These are phyloP conservation scores for Mormyrus proboscirostris DNA, from an alignment of 2,797 vertebrate genomes.

Conservation along the genomic window DNA sequence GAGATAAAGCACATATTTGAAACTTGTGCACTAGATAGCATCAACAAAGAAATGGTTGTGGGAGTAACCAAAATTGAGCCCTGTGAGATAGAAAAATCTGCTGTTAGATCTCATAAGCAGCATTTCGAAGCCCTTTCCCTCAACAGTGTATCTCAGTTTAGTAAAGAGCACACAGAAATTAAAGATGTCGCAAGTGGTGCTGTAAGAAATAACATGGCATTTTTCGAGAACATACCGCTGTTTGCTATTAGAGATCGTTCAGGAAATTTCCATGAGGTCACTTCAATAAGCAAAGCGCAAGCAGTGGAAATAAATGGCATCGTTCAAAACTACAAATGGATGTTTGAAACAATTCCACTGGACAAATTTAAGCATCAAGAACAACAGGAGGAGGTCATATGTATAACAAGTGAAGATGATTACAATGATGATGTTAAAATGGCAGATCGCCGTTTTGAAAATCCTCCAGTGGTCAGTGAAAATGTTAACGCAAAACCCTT, in stretches of 20 bases:
- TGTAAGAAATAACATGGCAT: slow-evolving; percentile 58
- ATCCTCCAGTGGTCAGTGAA: neutral
- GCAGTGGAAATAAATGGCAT: slow-evolving; percentile 70
- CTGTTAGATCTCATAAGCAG: slow-evolving; percentile 79
- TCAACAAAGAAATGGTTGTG: slow-evolving; percentile 44
- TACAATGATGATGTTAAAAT: neutral
- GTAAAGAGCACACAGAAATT: slow-evolving; percentile 38
- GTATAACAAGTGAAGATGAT: slow-evolving; percentile 67
- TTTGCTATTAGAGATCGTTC: slow-evolving; percentile 72
- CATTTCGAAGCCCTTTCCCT: slow-evolving; percentile 86
- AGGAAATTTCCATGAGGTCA: slow-evolving; percentile 81
- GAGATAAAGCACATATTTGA: slow-evolving; percentile 65
- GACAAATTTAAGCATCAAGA: slow-evolving; percentile 66
- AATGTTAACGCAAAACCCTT: neutral
- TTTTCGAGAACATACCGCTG: slow-evolving; percentile 63
- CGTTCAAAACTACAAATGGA: slow-evolving; percentile 84
- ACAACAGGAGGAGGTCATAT: slow-evolving; percentile 65
- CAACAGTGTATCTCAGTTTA: slow-evolving; percentile 62
- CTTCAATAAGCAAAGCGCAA: slow-evolving; percentile 76
- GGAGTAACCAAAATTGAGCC: slow-evolving; percentile 34
- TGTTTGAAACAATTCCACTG: slow-evolving; percentile 87
- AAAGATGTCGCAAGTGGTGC: slow-evolving; percentile 49
- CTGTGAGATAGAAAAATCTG: slow-evolving; percentile 64
- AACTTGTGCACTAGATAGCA: slow-evolving; percentile 45
- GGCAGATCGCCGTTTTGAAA: neutral